Percentiles rank a stretch among this genome's conserved stretches.
Conservation (phyloP, 1,140 invertebrate species). For the Lanistes nyassanus region DNA sequence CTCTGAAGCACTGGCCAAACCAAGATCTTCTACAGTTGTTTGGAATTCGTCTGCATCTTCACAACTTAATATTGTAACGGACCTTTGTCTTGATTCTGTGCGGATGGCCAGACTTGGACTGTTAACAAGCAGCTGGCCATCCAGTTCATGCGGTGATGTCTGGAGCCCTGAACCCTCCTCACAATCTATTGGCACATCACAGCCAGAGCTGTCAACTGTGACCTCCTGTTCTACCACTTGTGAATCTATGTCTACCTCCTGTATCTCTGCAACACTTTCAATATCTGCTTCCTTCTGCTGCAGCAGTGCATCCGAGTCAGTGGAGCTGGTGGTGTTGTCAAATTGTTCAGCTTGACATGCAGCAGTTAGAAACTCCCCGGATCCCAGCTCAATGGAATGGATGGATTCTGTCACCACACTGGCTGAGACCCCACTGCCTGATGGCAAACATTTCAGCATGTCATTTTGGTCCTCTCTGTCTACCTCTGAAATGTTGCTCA, state of each 20-base stretch:
- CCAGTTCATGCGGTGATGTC: background rate
- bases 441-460: too few relatives aligned
- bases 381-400: slow-evolving; percentile 18
- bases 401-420: slow-evolving; percentile 22
- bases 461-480: too few relatives aligned
- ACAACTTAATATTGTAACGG: too few relatives aligned
- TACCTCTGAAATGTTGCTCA: too few relatives aligned
- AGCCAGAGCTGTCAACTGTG: background rate
- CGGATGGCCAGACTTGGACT: too few relatives aligned
- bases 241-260: slow-evolving; percentile 12
- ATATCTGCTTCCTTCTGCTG: slow-evolving; percentile 7
- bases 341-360: slow-evolving; percentile 20
- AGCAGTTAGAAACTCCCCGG: background rate
- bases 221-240: slow-evolving; percentile 21
- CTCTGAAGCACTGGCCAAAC: too few relatives aligned
- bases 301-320: too few relatives aligned
- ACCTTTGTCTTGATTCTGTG: too few relatives aligned
- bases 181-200: too few relatives aligned
- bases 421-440: background rate
- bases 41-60: too few relatives aligned
- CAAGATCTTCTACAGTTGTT: too few relatives aligned
- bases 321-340: slow-evolving; percentile 2
- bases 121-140: too few relatives aligned
- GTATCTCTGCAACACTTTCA: background rate
- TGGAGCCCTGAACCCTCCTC: background rate